phyloP scores from a whole-genome alignment of 2,113 vertebrate genomes.

The Nettapus auritus region DNA sequence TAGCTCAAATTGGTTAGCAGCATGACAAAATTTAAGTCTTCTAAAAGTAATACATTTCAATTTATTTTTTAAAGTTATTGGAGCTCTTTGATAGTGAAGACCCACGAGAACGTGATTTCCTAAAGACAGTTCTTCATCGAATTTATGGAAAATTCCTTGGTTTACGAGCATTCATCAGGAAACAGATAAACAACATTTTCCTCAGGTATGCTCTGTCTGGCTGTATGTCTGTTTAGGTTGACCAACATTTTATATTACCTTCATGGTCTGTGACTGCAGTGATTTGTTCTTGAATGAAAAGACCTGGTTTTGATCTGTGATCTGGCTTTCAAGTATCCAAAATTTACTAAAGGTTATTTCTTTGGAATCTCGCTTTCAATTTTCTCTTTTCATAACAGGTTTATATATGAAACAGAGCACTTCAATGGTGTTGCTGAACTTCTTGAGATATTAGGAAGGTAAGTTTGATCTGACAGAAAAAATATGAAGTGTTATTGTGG shows the following conservation, averaged over 20 bases:
- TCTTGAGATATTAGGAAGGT: conserved; percentile 88
- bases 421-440: conserved; percentile 89
- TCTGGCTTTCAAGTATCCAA: not conserved
- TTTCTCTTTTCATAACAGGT: conserved; percentile 68
- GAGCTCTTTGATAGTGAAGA: conserved; percentile 98
- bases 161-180: conserved; percentile 96
- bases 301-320: not conserved
- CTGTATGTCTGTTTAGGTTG: not conserved
- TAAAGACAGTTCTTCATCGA: conserved; percentile 96
- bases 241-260: not conserved
- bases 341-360: not conserved
- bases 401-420: conserved; percentile 89
- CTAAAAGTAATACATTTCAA: conserved; percentile 69
- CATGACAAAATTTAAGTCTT: not conserved
- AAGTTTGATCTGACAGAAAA: conserved; percentile 34
- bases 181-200: conserved; percentile 99
- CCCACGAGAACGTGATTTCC: conserved; percentile 95
- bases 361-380: not conserved
- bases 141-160: conserved; percentile 98
- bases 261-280: not conserved
- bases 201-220: conserved; percentile 81
- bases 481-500: not conserved
- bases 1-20: not conserved
- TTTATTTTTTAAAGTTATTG: conserved; percentile 85
- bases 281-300: not conserved